Percentiles rank a stretch among this genome's conserved stretches.
phyloP scores from a whole-genome alignment of 2,113 vertebrate species.

The Atherinomorus stipes region DNA sequence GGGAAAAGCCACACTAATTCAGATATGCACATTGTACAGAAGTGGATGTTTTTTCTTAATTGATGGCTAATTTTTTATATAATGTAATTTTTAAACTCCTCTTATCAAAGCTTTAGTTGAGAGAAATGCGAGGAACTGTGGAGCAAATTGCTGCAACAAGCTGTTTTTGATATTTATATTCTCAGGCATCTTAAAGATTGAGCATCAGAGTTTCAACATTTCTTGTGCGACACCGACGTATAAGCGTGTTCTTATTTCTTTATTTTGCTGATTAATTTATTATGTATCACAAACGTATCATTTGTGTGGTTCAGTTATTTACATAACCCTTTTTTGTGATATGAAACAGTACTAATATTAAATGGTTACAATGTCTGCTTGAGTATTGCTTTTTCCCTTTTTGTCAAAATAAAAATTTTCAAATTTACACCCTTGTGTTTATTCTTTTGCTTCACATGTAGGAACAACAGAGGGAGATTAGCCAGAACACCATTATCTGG shows the following conservation, averaged over 20 bases:
- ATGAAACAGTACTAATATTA: conserved; percentile 80
- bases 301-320: conserved; percentile 82
- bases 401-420: conserved; percentile 70
- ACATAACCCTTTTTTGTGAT: conserved; percentile 77
- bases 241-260: conserved; percentile 73
- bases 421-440: conserved; percentile 37
- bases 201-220: conserved; percentile 75
- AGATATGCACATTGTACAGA: conserved; percentile 82
- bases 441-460: neutral
- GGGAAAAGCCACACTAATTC: conserved; percentile 72
- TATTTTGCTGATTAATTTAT: conserved; percentile 84
- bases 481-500: too few relatives aligned
- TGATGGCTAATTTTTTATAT: conserved; percentile 71
- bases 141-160: conserved; percentile 75
- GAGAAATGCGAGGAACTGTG: conserved; percentile 63
- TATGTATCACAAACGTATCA: conserved; percentile 68
- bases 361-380: conserved; percentile 81
- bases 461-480: too few relatives aligned
- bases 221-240: conserved; percentile 74
- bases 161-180: conserved; percentile 82
- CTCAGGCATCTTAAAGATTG: conserved; percentile 82
- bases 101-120: conserved; percentile 74
- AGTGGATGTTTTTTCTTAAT: conserved; percentile 45
- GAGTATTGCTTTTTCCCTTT: conserved; percentile 78
- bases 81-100: conserved; percentile 67